Evolutionary conservation across 2,797 vertebrate species (phyloP).

Genomic region (Eulemur mongoz): DNA sequence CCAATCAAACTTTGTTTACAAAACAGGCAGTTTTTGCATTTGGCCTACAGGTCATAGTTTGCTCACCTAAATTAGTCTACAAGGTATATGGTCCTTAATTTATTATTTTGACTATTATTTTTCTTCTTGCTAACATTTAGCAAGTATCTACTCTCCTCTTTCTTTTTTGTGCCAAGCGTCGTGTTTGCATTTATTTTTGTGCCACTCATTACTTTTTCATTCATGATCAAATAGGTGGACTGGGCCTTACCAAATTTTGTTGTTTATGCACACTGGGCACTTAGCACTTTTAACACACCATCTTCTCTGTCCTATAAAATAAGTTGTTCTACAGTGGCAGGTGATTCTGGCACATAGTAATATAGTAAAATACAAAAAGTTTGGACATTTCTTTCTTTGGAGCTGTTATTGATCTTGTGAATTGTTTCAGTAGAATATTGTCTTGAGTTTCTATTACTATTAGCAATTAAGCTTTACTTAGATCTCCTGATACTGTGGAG

Average conservation of each 20-base stretch:
- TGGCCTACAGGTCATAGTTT: neutral
- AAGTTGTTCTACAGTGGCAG: neutral
- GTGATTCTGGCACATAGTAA: neutral
- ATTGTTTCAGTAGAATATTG: neutral
- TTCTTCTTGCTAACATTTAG: neutral
- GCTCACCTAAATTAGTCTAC: neutral
- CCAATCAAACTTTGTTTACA: neutral
- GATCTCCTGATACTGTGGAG: neutral
- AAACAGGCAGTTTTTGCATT: neutral
- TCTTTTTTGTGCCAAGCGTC: neutral
- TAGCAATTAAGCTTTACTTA: conserved; percentile 15
- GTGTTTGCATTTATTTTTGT: neutral
- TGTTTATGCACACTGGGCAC: neutral
- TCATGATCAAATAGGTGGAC: neutral
- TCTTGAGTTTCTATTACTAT: neutral
- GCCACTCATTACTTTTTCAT: neutral
- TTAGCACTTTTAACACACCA: neutral
- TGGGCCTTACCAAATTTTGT: neutral
- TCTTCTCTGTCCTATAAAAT: neutral
- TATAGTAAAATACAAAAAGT: neutral
- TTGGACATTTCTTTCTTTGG: neutral
- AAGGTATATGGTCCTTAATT: neutral
- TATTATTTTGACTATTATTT: neutral
- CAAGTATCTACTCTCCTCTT: neutral
- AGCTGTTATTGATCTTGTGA: neutral